Evolutionary conservation across 2,888 invertebrate species (phyloP).

Genomic region (Coremacera marginata): DNA sequence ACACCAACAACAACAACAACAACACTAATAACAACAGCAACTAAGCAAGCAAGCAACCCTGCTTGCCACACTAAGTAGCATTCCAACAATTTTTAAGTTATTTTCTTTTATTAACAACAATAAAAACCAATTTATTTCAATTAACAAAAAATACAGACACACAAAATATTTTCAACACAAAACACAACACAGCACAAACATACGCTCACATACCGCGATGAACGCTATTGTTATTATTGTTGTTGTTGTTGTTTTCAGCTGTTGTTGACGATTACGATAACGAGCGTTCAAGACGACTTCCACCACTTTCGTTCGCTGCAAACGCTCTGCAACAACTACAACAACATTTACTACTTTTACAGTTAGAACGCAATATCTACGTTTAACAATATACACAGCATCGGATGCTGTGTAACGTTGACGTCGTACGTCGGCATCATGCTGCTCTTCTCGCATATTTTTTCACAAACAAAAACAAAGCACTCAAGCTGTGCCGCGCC

Average conservation of each 20-base stretch:
- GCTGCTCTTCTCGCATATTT: neutral
- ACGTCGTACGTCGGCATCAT: neutral
- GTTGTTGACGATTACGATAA: neutral
- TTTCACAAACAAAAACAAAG: neutral
- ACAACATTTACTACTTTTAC: conserved; percentile 44
- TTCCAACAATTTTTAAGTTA: conserved; percentile 24
- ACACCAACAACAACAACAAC: neutral
- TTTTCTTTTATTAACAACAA: conserved; percentile 63
- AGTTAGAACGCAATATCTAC: conserved; percentile 39
- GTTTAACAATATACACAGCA: conserved; percentile 16
- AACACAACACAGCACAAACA: conserved; percentile 24
- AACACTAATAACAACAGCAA: too few species aligned
- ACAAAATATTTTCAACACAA: neutral
- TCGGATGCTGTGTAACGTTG: conserved; percentile 14
- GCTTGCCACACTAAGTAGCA: neutral
- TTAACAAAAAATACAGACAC: conserved; percentile 57
- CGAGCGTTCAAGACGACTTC: conserved; percentile 2
- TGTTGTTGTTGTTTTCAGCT: neutral
- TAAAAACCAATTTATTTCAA: conserved; percentile 68
- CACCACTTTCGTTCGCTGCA: conserved; percentile 48
- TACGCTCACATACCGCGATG: conserved; percentile 37
- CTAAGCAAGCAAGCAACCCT: too few species aligned
- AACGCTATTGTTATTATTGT: neutral
- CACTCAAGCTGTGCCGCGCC: neutral
- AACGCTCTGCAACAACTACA: conserved; percentile 64